These are phyloP conservation scores for Tupaia tana DNA, from an alignment of 2,113 vertebrate genomes.

Conservation along the genomic window DNA sequence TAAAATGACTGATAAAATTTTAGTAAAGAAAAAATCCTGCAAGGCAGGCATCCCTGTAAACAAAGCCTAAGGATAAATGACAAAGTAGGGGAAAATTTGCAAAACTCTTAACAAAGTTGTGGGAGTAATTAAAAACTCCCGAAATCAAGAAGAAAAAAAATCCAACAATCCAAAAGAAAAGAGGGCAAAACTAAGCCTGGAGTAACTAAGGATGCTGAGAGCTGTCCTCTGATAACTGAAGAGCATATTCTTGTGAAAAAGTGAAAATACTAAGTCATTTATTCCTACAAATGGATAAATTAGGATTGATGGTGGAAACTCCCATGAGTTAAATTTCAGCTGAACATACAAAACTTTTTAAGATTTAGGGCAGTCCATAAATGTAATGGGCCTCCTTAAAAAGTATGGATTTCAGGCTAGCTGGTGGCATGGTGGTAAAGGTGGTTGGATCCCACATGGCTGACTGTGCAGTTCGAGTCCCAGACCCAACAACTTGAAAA, in stretches of 20 bases:
- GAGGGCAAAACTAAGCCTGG: not conserved
- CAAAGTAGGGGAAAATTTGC: not conserved
- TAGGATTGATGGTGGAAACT: not conserved
- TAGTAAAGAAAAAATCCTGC: not conserved
- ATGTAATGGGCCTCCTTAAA: not conserved
- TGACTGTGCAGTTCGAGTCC: no score
- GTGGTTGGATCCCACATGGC: no score
- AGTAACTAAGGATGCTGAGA: not conserved
- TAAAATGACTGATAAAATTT: not conserved
- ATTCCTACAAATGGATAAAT: constrained; percentile 12
- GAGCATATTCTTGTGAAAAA: not conserved
- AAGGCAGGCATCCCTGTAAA: constrained; percentile 5
- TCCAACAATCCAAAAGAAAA: not conserved
- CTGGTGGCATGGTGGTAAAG: no score
- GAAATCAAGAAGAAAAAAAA: not conserved
- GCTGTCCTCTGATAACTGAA: not conserved
- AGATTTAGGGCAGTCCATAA: not conserved
- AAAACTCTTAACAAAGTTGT: not conserved
- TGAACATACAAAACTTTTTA: constrained; percentile 33
- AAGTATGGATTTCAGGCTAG: not conserved
- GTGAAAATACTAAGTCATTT: not conserved
- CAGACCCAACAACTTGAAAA: no score
- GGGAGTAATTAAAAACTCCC: constrained; percentile 13
- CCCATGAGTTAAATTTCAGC: constrained; percentile 27
- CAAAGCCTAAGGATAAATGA: constrained; percentile 23